Conservation (phyloP, 2,888 invertebrate species). For the Tetrapedia diversipes region DNA sequence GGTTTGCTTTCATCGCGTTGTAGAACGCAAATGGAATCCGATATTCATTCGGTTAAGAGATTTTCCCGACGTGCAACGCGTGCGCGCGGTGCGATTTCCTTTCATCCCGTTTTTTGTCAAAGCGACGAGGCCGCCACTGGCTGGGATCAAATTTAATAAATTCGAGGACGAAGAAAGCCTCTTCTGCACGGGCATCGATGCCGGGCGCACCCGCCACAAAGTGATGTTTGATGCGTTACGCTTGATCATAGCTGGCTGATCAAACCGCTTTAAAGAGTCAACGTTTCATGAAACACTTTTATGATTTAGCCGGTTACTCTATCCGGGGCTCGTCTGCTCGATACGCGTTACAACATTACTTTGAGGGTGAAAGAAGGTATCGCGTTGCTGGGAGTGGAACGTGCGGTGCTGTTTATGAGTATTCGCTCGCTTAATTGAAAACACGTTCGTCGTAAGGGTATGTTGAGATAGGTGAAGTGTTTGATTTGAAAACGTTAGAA, state of each 20-base stretch:
- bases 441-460: too few species aligned
- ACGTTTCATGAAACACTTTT: slow-evolving; percentile 49
- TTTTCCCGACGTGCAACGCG: slow-evolving; percentile 17
- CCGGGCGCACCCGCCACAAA: slow-evolving; percentile 30
- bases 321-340: slow-evolving; percentile 26
- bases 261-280: slow-evolving; percentile 59
- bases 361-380: neutral
- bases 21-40: slow-evolving; percentile 31
- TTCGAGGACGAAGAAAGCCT: slow-evolving; percentile 51
- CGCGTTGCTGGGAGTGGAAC: too few species aligned
- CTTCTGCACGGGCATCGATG: slow-evolving; percentile 23
- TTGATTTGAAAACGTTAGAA: too few species aligned
- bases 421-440: too few species aligned
- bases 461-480: too few species aligned
- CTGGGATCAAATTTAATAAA: slow-evolving; percentile 66
- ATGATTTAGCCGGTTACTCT: slow-evolving; percentile 56
- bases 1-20: slow-evolving; percentile 18
- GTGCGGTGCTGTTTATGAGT: too few species aligned
- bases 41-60: slow-evolving; percentile 48
- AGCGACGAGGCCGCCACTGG: slow-evolving; percentile 15
- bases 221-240: slow-evolving; percentile 71
- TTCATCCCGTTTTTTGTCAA: slow-evolving; percentile 38
- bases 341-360: slow-evolving; percentile 12
- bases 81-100: slow-evolving; percentile 27
- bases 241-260: slow-evolving; percentile 66